phyloP scores from a whole-genome alignment of 2,113 vertebrate species.

The Nycticorax nycticorax region DNA sequence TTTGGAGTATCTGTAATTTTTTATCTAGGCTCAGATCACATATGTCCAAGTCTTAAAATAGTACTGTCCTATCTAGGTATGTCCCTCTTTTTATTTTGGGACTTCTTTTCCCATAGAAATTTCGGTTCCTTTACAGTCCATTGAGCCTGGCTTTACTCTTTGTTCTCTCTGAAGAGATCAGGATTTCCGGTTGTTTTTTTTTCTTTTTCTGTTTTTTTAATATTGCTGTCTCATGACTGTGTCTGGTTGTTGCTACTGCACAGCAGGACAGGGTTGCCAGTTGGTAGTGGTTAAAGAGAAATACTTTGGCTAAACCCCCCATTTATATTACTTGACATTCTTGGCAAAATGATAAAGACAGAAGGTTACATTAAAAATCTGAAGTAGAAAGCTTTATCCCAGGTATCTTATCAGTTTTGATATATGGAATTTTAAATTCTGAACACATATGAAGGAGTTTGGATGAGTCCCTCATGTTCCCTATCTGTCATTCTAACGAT shows the following conservation, averaged over 20 bases:
- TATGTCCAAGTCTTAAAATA: neutral
- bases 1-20: neutral
- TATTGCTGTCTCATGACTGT: neutral
- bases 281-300: neutral
- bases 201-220: neutral
- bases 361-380: neutral
- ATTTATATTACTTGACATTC: neutral
- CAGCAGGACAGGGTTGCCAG: neutral
- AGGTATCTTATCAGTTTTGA: neutral
- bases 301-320: neutral
- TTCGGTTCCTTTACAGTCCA: neutral
- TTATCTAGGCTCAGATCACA: neutral
- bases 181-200: neutral
- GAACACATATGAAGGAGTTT: neutral
- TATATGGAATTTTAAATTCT: neutral
- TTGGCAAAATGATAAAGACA: neutral
- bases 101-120: neutral
- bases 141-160: neutral
- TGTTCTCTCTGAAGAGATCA: neutral
- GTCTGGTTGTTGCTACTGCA: neutral
- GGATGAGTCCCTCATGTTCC: neutral
- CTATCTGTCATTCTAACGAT: neutral
- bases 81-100: neutral
- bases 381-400: neutral
- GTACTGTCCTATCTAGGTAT: neutral